phyloP scores from a whole-genome alignment of 2,797 vertebrate genomes.

The Craterocephalus amniculus region DNA sequence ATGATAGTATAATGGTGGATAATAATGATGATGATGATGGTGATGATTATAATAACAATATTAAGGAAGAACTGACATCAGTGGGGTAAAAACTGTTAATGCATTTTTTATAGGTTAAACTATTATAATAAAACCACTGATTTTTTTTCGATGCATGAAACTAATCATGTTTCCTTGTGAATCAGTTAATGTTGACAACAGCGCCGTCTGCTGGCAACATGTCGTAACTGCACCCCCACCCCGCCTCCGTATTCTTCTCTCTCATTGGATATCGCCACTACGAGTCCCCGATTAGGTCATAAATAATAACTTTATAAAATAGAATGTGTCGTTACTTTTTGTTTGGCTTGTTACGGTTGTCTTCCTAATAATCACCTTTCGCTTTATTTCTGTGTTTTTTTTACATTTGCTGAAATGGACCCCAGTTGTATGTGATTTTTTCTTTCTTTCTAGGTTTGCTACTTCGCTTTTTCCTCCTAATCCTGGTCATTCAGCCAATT shows the following conservation, averaged over 20 bases:
- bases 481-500: neutral
- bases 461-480: slow-evolving; percentile 39
- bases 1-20: no score
- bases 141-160: no score
- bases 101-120: no score
- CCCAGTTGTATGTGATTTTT: accelerated
- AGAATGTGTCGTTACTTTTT: accelerated
- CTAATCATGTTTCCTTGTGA: no score
- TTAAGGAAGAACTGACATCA: no score
- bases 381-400: accelerated
- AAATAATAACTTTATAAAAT: neutral
- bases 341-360: no score
- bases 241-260: slow-evolving; percentile 45
- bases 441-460: neutral
- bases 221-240: slow-evolving; percentile 12
- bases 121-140: no score
- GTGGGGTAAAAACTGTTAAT: no score
- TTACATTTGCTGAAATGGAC: accelerated
- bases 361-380: no score
- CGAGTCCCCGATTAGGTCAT: slow-evolving; percentile 47
- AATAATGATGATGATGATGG: no score
- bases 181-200: neutral
- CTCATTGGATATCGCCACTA: slow-evolving; percentile 67
- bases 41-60: no score
- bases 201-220: slow-evolving; percentile 15